A percentile compares a stretch with the other conserved stretches of the same genome.
Evolutionary conservation across 2,888 invertebrate species (phyloP).

Genomic region (Coremacera marginata): DNA sequence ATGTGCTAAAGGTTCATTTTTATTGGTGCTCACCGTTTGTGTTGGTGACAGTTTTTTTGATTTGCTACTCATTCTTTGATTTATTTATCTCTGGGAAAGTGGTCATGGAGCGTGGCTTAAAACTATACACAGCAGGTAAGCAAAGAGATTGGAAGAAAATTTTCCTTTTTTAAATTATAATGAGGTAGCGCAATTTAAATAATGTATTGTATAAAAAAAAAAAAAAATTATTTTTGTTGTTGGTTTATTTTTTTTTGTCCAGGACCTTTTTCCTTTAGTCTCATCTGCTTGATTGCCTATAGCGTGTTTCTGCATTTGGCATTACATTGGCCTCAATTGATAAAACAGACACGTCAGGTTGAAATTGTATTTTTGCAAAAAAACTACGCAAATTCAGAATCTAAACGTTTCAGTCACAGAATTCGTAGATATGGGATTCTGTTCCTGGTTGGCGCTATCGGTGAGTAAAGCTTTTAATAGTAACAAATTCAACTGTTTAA

Average conservation of each 20-base stretch:
- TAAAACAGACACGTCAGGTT: conserved; percentile 55
- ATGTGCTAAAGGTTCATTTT: conserved; percentile 59
- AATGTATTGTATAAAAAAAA: no score
- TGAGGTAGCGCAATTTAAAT: neutral
- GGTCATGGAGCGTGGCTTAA: conserved; percentile 58
- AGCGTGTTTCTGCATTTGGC: conserved; percentile 59
- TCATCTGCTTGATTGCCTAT: conserved; percentile 57
- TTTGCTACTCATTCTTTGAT: conserved; percentile 54
- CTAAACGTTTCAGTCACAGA: conserved; percentile 52
- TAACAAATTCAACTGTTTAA: no score
- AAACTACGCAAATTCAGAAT: conserved; percentile 55
- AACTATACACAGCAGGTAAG: conserved; percentile 61
- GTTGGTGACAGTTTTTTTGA: conserved; percentile 50
- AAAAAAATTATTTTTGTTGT: no score
- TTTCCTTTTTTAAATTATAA: conserved; percentile 21
- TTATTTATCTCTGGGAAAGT: conserved; percentile 53
- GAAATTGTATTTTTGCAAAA: conserved; percentile 60
- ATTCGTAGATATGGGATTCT: conserved; percentile 57
- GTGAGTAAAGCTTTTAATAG: conserved; percentile 44
- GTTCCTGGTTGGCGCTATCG: conserved; percentile 55
- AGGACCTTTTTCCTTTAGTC: conserved; percentile 64
- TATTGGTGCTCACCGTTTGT: conserved; percentile 58
- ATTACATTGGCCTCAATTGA: conserved; percentile 62
- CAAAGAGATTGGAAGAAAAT: neutral
- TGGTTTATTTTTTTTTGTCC: conserved; percentile 1